Conservation (phyloP, 1,140 invertebrate species). For the Leptoteleia sp. region DNA sequence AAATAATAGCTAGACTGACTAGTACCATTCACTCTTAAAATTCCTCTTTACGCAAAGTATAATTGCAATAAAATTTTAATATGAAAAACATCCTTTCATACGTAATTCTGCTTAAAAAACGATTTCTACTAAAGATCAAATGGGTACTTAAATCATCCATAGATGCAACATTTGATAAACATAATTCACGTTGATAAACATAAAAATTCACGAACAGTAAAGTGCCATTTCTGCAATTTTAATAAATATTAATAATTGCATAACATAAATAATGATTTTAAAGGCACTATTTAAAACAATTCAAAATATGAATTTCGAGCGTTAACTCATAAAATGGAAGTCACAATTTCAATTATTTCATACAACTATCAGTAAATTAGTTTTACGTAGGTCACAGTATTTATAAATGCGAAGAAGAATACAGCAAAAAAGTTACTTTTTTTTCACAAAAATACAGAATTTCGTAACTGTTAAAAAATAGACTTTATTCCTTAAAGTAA, state of each 20-base stretch:
- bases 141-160: conserved; percentile 35
- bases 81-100: background rate
- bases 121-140: conserved; percentile 15
- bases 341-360: conserved; percentile 9
- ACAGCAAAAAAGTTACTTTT: no score
- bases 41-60: no score
- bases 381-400: no score
- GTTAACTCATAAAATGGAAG: conserved; percentile 21
- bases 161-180: conserved; percentile 29
- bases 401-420: no score
- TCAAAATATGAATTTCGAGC: conserved; percentile 37
- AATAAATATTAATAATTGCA: conserved; percentile 22
- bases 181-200: conserved; percentile 6
- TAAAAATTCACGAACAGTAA: conserved; percentile 24
- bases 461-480: no score
- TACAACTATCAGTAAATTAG: no score
- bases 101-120: conserved; percentile 8
- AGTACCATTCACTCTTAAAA: conserved; percentile 15
- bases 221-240: conserved; percentile 20
- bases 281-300: conserved; percentile 50
- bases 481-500: no score
- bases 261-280: conserved; percentile 16
- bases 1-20: conserved; percentile 45
- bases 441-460: no score
- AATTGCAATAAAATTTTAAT: conserved; percentile 8